phyloP scores from a whole-genome alignment of 1,140 invertebrate genomes.

The Hydropsyche tenuis region DNA sequence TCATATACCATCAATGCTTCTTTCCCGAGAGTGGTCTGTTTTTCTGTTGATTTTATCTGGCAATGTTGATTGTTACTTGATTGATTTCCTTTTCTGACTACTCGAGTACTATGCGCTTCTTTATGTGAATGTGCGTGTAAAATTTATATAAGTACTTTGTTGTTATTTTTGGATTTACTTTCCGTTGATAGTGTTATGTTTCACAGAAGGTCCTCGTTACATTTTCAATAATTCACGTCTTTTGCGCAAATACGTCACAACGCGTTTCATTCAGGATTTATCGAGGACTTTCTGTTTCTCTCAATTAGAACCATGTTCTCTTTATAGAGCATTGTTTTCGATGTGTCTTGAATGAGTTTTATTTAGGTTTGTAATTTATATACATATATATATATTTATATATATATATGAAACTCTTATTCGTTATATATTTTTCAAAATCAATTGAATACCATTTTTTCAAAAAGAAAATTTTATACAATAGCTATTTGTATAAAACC shows the following conservation, averaged over 20 bases:
- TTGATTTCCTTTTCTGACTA: conserved; percentile 31
- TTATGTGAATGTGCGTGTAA: conserved; percentile 24
- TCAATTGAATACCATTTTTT: no score
- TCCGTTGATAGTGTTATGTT: no score
- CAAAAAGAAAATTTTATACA: no score
- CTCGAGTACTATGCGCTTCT: conserved; percentile 10
- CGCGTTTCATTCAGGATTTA: conserved; percentile 28
- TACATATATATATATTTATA: no score
- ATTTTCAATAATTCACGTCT: no score
- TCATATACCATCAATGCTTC: not conserved
- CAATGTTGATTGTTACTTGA: conserved; percentile 36
- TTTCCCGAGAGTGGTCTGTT: conserved; percentile 11
- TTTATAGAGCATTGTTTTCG: not conserved
- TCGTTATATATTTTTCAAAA: no score
- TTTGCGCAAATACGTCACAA: not conserved
- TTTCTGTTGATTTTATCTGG: conserved; percentile 11
- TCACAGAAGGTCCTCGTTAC: no score
- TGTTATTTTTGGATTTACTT: no score
- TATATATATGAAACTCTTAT: no score
- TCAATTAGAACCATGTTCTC: no score
- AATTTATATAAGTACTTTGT: conserved; percentile 1
- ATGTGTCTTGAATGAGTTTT: no score
- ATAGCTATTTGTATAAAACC: no score
- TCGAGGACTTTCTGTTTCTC: not conserved
- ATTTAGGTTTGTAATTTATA: not conserved